These are phyloP conservation scores for Hippocampus mohnikei DNA, from an alignment of 2,113 vertebrate genomes.

Conservation along the genomic window DNA sequence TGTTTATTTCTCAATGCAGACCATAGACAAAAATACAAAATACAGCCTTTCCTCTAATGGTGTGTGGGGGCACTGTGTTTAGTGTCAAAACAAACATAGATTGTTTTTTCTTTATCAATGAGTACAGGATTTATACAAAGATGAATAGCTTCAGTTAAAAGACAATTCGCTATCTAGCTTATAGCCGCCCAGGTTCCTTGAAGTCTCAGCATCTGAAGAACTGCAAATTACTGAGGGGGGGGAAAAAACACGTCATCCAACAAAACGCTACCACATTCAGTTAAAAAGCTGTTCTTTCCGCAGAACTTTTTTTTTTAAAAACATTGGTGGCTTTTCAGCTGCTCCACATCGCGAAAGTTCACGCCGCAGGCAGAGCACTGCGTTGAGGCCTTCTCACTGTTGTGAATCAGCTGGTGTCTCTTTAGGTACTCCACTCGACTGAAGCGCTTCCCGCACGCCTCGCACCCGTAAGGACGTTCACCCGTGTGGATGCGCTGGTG, in stretches of 20 bases:
- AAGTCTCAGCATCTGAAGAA: not conserved
- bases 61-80: conserved; percentile 25
- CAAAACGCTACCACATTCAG: conserved; percentile 28
- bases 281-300: conserved; percentile 6
- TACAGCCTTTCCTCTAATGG: conserved; percentile 32
- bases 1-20: conserved; percentile 52
- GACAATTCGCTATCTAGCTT: not conserved
- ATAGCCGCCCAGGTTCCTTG: conserved; percentile 2
- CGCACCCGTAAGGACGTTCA: conserved; percentile 79
- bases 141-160: conserved; percentile 27
- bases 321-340: conserved; percentile 74
- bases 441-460: conserved; percentile 82
- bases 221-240: conserved; percentile 5
- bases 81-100: conserved; percentile 45
- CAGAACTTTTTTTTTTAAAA: conserved; percentile 50
- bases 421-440: conserved; percentile 79
- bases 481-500: conserved; percentile 80
- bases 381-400: conserved; percentile 63
- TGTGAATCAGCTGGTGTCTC: conserved; percentile 77
- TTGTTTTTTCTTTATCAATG: conserved; percentile 53
- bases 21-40: conserved; percentile 64
- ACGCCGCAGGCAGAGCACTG: conserved; percentile 77
- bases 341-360: conserved; percentile 73
- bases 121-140: conserved; percentile 35
- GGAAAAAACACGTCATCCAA: conserved; percentile 18